A percentile compares a stretch with the other conserved stretches of the same genome.
Conservation (phyloP, 1,140 invertebrate genomes). For the Battus philenor region DNA sequence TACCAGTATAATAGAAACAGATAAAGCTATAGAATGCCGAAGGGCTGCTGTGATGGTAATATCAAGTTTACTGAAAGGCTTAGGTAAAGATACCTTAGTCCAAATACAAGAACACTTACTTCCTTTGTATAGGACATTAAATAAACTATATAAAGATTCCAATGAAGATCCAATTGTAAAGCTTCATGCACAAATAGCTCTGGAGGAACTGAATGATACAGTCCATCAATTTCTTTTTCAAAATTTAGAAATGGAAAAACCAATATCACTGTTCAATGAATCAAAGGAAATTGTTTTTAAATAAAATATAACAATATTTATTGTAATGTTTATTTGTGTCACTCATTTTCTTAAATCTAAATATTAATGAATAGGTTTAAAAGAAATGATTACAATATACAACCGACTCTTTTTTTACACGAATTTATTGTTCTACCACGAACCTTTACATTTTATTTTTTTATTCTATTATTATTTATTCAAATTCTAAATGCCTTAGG, state of each 20-base stretch:
- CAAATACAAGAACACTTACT: conserved; percentile 81
- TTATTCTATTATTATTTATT: too few species aligned
- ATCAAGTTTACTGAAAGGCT: conserved; percentile 82
- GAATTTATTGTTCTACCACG: too few species aligned
- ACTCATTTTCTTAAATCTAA: conserved; percentile 28
- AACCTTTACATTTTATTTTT: too few species aligned
- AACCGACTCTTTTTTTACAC: too few species aligned
- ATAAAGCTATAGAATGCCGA: conserved; percentile 82
- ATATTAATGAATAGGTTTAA: conserved; percentile 22
- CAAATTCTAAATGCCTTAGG: too few species aligned
- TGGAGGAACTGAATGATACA: conserved; percentile 86
- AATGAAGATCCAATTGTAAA: conserved; percentile 82
- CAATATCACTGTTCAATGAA: conserved; percentile 74
- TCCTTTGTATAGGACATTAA: conserved; percentile 83
- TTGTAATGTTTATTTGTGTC: conserved; percentile 35
- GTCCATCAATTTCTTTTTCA: conserved; percentile 79
- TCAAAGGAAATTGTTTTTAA: conserved; percentile 40
- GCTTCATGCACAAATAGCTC: conserved; percentile 84
- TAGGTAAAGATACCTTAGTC: conserved; percentile 81
- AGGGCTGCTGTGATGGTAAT: conserved; percentile 87
- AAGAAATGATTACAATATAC: too few species aligned
- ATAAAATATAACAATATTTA: conserved; percentile 37
- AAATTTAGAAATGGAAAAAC: conserved; percentile 77
- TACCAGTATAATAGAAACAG: conserved; percentile 80
- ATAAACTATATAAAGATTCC: conserved; percentile 77